These are phyloP conservation scores for Tortricodes alternella DNA, from an alignment of 2,888 invertebrate genomes.

Conservation along the genomic window DNA sequence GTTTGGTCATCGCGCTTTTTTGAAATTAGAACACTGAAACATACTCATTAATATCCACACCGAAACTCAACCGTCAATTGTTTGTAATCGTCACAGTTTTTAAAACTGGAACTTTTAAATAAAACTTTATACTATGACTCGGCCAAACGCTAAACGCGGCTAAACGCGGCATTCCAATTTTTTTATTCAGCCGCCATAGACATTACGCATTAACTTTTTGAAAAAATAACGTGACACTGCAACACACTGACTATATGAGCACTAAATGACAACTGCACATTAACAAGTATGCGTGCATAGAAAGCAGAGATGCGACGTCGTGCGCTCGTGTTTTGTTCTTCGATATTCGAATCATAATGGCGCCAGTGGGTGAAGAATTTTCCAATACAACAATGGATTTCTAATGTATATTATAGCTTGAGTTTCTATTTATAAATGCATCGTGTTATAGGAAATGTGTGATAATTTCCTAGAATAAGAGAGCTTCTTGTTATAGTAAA, in stretches of 20 bases:
- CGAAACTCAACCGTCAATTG: not conserved
- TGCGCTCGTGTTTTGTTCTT: constrained; percentile 20
- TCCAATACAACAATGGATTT: constrained; percentile 31
- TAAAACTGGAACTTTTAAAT: too few relatives aligned
- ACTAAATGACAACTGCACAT: constrained; percentile 37
- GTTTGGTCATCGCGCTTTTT: not conserved
- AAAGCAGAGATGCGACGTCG: constrained; percentile 48
- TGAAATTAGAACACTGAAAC: not conserved
- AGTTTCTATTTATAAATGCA: constrained; percentile 14
- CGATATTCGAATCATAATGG: constrained; percentile 30
- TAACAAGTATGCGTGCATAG: constrained; percentile 46
- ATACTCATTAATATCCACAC: not conserved
- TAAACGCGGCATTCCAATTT: not conserved
- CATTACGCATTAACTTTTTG: too few relatives aligned
- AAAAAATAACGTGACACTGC: constrained; percentile 4
- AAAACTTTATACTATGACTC: too few relatives aligned
- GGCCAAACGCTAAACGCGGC: too few relatives aligned
- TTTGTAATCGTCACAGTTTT: constrained; percentile 9
- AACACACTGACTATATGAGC: constrained; percentile 31
- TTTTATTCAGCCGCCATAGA: too few relatives aligned
- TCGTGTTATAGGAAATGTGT: not conserved
- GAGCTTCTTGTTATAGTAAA: too few relatives aligned
- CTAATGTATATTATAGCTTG: constrained; percentile 19
- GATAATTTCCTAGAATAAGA: too few relatives aligned
- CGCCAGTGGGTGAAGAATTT: constrained; percentile 25